Evolutionary conservation across 2,888 invertebrate genomes (phyloP), one percentile per base, ranked within the genome.

Genomic region (Fragum fragum): DNA sequence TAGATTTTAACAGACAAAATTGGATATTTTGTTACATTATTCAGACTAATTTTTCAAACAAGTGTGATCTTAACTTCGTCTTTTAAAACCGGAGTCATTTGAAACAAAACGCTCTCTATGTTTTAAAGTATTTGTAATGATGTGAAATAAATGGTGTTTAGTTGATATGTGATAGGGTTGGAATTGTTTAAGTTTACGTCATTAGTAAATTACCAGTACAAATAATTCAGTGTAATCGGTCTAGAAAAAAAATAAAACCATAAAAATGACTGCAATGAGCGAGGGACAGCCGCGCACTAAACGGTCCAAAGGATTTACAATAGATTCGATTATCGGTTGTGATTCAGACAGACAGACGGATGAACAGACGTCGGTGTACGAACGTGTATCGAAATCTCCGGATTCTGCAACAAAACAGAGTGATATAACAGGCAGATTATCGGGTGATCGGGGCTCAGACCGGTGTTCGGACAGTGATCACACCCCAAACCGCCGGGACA

Each of bases 261-360:
- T 14, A 57, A 75, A 74, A 21, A 84, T 86, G 85, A 84, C 85
- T 70, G 87, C 85, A 5, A 73, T 83, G 14, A 52, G 73, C 32
- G 69, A 32, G 23, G 79, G 68, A 16, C 78, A 81, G 36, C 66
- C n/a, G 5, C 68, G 75, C 42, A 23, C 78, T 2, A 77, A 75
- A 61, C 80, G 83, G 23, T 80, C 81, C 5, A 84, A 79, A 42
- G 89, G 89, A 29, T 89, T 89, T 63, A 88, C 85, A 11, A 90
- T 89, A 66, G 89, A 87, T 55, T 89, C 89, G 16, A 84, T 90
- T 42, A 89, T 89, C 5, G 89, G 89, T 42, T 85, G 80, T 66
- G 87, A 88, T 47, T 72, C 86, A 6, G 86, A 88, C 63, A 83
- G 83, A 79, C 80, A 75, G 16, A 74, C 81, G 70, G 81, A 85